Base-by-base conservation (phyloP, 2,113 vertebrate genomes). In the Symphodus melops region DNA sequence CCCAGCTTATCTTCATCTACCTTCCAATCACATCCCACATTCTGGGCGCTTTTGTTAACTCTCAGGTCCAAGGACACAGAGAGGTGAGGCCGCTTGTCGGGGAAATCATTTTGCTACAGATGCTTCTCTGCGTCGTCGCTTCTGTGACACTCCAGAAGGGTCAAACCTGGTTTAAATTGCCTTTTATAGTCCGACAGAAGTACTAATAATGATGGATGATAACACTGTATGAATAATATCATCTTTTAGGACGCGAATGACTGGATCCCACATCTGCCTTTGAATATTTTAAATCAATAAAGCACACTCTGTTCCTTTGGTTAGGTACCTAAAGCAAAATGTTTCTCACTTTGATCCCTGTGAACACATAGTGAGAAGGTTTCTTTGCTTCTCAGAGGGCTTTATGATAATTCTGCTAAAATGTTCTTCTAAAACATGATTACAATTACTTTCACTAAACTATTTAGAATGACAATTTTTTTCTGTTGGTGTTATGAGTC, bases 1-100 rank as follows among this genome's bases (percentile, higher is more conserved):
- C 95, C 0, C 97, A 99, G 92, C 95, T 99, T 1, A 96, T 99
- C 84, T 98, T 98, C 62, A 95, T 92, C 76, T 98, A 99, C 81
- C 95, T 99, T 84, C 97, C 96, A 5, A 96, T 98, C 86, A 97
- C 97, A 0, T 96, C 97, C 21, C 96, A 98, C 77, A 97, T 98
- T 81, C 72, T 99, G 39, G 96, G 96, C 28, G 95, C 96, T 68
- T 98, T 99, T 39, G 95, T 99, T 61, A 96, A 95, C 92, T 99
- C 98, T 3, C 98, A 99, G 93, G 96, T 98, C 87, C 98, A 98
- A 89, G 97, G 97, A 59, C 97, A 99, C 92, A 91, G 92, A 89
- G 98, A 99, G 96, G 98, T 97, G 76, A 93, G 94, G 42, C 59
- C 3, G 56, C 44, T 39, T 41, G 52, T 64, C 55, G 56, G 77